Conservation (phyloP, 2,797 vertebrate species). For the Saxicola maurus region DNA sequence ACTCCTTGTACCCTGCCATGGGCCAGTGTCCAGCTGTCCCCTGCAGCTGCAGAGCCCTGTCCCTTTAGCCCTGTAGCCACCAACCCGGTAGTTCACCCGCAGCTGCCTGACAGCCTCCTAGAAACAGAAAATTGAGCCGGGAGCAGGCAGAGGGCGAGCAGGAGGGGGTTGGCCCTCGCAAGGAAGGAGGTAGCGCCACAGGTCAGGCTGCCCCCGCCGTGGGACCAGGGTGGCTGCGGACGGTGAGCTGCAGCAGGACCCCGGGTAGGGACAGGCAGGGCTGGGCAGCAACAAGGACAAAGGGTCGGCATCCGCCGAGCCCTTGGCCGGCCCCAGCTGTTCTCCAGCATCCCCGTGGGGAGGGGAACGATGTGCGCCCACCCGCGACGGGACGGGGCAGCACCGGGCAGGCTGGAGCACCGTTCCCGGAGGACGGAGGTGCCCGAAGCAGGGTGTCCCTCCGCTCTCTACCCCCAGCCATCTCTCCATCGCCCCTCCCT, state of each 20-base stretch:
- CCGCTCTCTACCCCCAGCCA: not conserved
- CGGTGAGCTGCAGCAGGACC: not conserved
- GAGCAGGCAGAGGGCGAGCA: not conserved
- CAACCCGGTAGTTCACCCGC: not conserved
- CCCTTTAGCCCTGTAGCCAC: not conserved
- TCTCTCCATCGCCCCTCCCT: not conserved
- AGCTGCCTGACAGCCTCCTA: not conserved
- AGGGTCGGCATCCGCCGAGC: not conserved
- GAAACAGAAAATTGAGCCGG: not conserved
- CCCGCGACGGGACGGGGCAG: accelerated
- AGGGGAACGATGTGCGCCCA: not conserved
- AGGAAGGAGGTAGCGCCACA: not conserved
- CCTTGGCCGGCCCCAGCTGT: not conserved
- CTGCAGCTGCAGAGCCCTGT: not conserved
- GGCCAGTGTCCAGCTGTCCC: not conserved
- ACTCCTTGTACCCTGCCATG: accelerated
- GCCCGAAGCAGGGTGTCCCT: accelerated
- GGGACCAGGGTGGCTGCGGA: accelerated
- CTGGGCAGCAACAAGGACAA: not conserved
- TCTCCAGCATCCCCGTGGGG: not conserved
- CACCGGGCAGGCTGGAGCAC: not conserved
- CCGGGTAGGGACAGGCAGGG: not conserved
- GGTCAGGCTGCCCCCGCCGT: accelerated
- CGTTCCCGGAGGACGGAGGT: accelerated
- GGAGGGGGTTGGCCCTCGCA: accelerated